These are phyloP conservation scores for Pterois miles DNA, from an alignment of 2,797 vertebrate species.

Conservation along the genomic window DNA sequence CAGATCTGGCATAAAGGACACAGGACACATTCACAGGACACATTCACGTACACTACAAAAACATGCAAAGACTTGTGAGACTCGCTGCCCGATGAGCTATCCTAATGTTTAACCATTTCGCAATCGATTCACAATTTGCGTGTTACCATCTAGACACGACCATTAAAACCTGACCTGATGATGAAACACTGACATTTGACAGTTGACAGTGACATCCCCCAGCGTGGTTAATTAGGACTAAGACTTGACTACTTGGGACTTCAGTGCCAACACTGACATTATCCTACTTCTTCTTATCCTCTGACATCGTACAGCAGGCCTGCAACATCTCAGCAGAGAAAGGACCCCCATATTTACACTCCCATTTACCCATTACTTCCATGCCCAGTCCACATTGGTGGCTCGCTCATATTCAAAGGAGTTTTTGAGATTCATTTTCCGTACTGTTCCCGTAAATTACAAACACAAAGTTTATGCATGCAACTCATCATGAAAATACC, in stretches of 20 bases:
- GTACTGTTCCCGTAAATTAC: neutral
- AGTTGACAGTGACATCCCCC: no score
- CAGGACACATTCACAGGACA: no score
- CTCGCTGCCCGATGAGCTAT: no score
- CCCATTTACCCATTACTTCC: neutral
- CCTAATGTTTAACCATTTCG: no score
- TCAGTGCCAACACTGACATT: no score
- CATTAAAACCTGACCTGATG: neutral
- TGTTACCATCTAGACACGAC: no score
- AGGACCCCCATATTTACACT: neutral
- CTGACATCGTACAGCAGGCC: neutral
- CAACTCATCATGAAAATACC: slow-evolving; percentile 2
- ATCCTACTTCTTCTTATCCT: neutral
- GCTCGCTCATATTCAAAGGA: neutral
- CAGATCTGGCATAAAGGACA: no score
- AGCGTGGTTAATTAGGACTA: neutral
- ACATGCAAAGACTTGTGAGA: no score
- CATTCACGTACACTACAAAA: no score
- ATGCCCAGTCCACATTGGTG: neutral
- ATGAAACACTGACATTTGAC: neutral
- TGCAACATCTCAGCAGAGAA: neutral
- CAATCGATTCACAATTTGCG: no score
- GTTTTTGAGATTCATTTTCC: neutral
- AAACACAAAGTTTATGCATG: slow-evolving; percentile 8
- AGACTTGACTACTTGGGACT: neutral